These are phyloP conservation scores for Lucilia sericata DNA, from an alignment of 1,140 invertebrate genomes.

Conservation along the genomic window DNA sequence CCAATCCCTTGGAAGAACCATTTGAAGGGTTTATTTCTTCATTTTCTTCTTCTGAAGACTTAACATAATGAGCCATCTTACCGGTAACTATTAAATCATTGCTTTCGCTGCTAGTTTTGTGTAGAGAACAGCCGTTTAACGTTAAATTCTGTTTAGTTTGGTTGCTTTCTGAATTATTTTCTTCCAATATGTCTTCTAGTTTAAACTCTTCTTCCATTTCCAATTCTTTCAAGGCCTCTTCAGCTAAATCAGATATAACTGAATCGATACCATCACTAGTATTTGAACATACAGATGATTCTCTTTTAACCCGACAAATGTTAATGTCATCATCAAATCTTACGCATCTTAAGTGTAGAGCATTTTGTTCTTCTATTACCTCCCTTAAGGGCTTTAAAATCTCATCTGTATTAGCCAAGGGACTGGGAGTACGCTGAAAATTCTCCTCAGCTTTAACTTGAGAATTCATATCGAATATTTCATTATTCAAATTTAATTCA, in stretches of 20 bases:
- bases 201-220: constrained; percentile 54
- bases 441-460: not conserved
- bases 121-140: not conserved
- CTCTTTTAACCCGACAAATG: constrained; percentile 49
- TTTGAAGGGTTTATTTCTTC: not conserved
- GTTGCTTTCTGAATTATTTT: not conserved
- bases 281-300: constrained; percentile 60
- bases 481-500: not conserved
- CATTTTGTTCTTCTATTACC: constrained; percentile 57
- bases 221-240: constrained; percentile 60
- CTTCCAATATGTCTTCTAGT: not conserved
- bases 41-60: not conserved
- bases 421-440: constrained; percentile 58
- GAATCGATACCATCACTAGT: constrained; percentile 65
- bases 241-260: constrained; percentile 63
- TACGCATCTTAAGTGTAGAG: constrained; percentile 55
- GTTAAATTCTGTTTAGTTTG: not conserved
- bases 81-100: not conserved
- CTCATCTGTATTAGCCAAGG: constrained; percentile 58
- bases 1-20: constrained; percentile 41
- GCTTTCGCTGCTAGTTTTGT: not conserved
- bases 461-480: not conserved
- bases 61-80: not conserved
- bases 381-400: constrained; percentile 58
- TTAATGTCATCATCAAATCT: constrained; percentile 58